Evolutionary conservation across 1,140 invertebrate species (phyloP).

Genomic region (Ptiloglossa arizonensis): DNA sequence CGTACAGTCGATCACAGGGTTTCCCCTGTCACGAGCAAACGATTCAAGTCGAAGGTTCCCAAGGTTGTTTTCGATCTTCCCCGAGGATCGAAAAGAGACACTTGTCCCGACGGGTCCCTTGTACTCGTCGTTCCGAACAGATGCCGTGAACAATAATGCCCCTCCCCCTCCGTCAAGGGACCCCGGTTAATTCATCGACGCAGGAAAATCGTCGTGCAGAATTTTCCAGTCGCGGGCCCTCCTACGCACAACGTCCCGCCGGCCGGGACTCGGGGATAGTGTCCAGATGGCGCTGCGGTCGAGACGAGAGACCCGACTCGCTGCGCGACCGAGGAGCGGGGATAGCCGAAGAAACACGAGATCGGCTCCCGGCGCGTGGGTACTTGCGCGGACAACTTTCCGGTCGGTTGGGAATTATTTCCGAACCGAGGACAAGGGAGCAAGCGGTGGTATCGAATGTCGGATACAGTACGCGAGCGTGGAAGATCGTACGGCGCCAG

Average conservation of each 20-base stretch:
- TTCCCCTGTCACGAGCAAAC: no score
- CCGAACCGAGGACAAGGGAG: slow-evolving; percentile 23
- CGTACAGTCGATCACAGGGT: no score
- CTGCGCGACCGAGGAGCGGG: no score
- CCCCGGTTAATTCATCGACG: no score
- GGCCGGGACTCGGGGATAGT: background rate
- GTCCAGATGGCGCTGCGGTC: background rate
- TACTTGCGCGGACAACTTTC: slow-evolving; percentile 39
- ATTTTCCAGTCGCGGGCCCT: background rate
- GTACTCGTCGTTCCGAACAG: background rate
- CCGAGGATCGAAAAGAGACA: background rate
- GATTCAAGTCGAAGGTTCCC: no score
- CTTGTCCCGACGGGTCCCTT: background rate
- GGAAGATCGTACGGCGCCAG: background rate
- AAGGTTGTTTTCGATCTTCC: no score
- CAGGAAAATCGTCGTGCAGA: background rate
- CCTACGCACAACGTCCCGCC: slow-evolving; percentile 4
- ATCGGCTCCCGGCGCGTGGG: slow-evolving; percentile 9
- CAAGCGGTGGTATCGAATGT: slow-evolving; percentile 63
- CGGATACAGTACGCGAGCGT: slow-evolving; percentile 56
- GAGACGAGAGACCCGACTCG: slow-evolving; percentile 21
- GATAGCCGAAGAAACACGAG: background rate
- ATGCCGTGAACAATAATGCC: background rate
- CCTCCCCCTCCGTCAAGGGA: background rate
- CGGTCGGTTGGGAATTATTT: slow-evolving; percentile 44